Base-by-base conservation (phyloP, 2,888 invertebrate genomes). In the Parasteatoda lunata region DNA sequence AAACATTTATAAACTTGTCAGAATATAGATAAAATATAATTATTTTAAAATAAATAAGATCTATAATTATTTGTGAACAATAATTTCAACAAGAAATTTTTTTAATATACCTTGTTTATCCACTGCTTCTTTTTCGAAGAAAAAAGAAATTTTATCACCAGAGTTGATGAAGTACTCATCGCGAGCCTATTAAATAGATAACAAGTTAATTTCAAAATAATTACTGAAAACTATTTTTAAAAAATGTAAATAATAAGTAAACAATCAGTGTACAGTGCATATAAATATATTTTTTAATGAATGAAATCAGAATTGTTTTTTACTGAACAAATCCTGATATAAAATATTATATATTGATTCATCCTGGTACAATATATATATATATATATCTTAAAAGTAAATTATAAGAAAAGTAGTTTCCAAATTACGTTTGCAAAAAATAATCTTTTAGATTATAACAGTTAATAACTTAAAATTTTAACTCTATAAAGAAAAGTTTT, bases 101-200 rank as follows among this genome's bases (percentile, higher is more conserved):
- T 7, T 15, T 1, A 66, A 66, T 51, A 77, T 15, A 80, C 88
- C 88, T 77, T 95, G 94, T 0, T 94, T 93, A 79, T 95, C 95
- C 6, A 98, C 89, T 0, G 97, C 97, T 5, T 94, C 95, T 8
- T 94, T 93, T 93, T 99, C 99, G 91, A 96, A 98, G 92, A 99
- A 99, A 91, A 95, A 96, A 75, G 97, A 94, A 70, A 99, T 95
- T 92, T 97, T 98, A 91, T 98, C 96, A 49, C 95, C 96, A 91
- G 98, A 98, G 77, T 96, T 95, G 89, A 98, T 91, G 91, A 99
- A 99, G 92, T 99, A 98, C 7, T 93, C 93, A 90, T 97, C 95
- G 91, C 93, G 72, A 59, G 68, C 77, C 86, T 86, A 13, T 71
- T 65, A 72, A 65, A 47, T 9, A 66, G 51, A 54, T 30, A 1